Evolutionary conservation across 2,797 vertebrate species (phyloP), one percentile per base, ranked within the genome.

Genomic region (Anomalospiza imberbis): DNA sequence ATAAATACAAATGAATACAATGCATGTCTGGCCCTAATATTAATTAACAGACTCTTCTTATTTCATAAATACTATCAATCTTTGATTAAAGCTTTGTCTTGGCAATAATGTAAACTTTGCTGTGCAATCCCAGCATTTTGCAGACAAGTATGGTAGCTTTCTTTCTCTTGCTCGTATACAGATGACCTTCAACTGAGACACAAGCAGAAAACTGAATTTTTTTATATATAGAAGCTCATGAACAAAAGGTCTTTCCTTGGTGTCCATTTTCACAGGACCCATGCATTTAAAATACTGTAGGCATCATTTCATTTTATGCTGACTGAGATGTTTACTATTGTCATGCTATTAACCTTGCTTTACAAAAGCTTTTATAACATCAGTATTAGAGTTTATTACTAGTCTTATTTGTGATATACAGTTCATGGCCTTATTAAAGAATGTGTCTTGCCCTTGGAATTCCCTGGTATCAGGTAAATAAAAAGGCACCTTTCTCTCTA

Each of bases 271-370:
- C 73, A 88, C 66, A 85, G 47, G 70, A 90, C 47, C 88, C 17
- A 95, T 95, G 94, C 88, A 96, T 96, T 94, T 94, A 91, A 85
- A 95, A 88, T 84, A 85, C 44, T 18, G 25, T 85, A 91, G 77
- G 34, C 50, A 90, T 94, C 89, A 94, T 96, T 96, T 94, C 83
- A 79, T 96, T 96, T 96, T 97, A 91, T 91, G 91, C 95, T 97
- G 95, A 96, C 95, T 96, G 67, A 13, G 50, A 74, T 94, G 71
- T 95, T 96, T 96, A 94, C 89, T 91, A 94, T 90, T 94, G 94
- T 93, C 77, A 68, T 65, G 93, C 93, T 95, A 96, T 96, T 97
- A 96, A 96, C 93, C 93, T 93, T 93, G 38, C 77, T 91, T 96
- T 94, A 88, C 71, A 76, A 94, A 94, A 63, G 67, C 48, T 93